Conservation (phyloP, 2,888 invertebrate genomes). For the Trissolcus japonicus region DNA sequence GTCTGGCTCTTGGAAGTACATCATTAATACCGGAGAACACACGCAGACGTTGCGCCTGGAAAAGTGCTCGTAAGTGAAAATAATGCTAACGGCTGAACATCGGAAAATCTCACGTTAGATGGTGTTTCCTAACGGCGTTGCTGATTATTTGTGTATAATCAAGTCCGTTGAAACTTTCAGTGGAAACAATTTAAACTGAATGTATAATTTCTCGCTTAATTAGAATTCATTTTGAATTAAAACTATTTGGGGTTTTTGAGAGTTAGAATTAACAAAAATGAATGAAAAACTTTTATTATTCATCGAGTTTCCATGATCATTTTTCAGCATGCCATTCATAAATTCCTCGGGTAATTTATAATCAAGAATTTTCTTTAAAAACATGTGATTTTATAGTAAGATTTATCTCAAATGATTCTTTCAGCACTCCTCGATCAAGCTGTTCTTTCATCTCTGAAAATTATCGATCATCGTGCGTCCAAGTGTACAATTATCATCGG, state of each 20-base stretch:
- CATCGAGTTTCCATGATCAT: no score
- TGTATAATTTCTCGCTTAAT: no score
- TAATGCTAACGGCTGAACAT: constrained; percentile 9
- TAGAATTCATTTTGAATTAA: no score
- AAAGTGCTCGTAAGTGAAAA: constrained; percentile 84
- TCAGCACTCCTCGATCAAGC: constrained; percentile 84
- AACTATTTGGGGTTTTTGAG: no score
- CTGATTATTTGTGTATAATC: no score
- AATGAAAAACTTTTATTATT: no score
- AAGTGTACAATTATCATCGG: constrained; percentile 90
- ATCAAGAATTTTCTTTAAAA: not conserved
- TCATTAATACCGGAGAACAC: constrained; percentile 90
- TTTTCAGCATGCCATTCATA: no score
- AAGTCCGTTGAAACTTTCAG: no score
- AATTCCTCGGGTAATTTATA: no score
- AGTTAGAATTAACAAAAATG: no score
- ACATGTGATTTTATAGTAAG: not conserved
- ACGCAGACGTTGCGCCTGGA: constrained; percentile 89
- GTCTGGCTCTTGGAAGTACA: constrained; percentile 89
- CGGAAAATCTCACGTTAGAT: no score
- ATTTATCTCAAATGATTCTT: constrained; percentile 58
- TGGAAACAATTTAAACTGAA: no score
- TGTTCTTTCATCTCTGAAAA: constrained; percentile 89
- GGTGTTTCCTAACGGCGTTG: not conserved
- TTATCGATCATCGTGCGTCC: constrained; percentile 87